Evolutionary conservation across 2,797 vertebrate species (phyloP), one percentile per base, ranked within the genome.

Genomic region (Sebastes matsubarae): DNA sequence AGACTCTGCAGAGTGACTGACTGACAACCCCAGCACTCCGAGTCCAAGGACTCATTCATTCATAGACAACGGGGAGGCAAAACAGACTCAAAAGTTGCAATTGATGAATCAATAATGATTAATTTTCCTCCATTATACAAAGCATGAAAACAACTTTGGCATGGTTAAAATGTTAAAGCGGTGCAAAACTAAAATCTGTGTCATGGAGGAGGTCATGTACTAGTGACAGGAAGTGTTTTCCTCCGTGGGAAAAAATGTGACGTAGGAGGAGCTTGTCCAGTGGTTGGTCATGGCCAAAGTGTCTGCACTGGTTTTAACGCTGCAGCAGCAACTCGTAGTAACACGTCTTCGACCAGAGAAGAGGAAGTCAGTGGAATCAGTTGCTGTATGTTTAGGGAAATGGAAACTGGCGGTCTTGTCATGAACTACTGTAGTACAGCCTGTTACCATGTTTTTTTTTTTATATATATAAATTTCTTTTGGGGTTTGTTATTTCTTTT

Each of bases 221-320:
- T 22, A 10, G 18, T 13, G 27, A 69, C 55, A 63, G 67, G 73
- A 84, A 77, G 72, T 55, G 52, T 27, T 70, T 77, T 34, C 24
- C 24, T 24, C 52, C 70, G 63, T 77, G 75, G 71, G 72, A 70
- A 73, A 68, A 54, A 7, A 38, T 24, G 32, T 20, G 18, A 18
- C 5, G 22, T 50, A 12, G 46, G 52, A 25, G 58, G 79, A 64
- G 54, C 22, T 36, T 65, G 52, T 54, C 25, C n/a, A 34, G 61
- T 32, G 24, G 32, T 84, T 71, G n/a, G 1, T 4, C 6, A 4
- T 3, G 52, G 22, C 8, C 32, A 6, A 34, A 29, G 18, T 16
- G 13, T 11, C 18, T 25, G 38, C 8, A 5, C 65, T 46, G 50
- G 38, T 50, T 78, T 29, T 34, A 36, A 80, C 20, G 50, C 38